Conservation (phyloP, 1,140 invertebrate species). For the Chironomus striatipennis region DNA sequence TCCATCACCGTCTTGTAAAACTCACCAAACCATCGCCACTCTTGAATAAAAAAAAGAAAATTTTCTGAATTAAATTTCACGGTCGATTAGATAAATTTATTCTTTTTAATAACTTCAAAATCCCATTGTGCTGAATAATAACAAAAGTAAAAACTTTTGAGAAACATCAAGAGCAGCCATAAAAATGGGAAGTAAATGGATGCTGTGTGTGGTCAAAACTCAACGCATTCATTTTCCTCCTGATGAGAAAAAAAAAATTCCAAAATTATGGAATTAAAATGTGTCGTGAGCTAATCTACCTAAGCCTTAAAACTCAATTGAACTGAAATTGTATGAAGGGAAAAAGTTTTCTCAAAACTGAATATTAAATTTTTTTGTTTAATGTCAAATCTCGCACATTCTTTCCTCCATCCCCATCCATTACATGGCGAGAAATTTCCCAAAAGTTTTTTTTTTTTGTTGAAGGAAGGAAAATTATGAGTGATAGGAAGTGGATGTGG, state of each 20-base stretch:
- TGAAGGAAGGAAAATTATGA: background rate
- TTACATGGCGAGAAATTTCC: background rate
- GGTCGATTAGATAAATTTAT: slow-evolving; percentile 22
- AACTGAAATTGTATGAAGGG: background rate
- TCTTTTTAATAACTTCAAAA: background rate
- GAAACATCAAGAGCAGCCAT: too few species aligned
- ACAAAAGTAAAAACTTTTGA: too few species aligned
- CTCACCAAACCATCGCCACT: background rate
- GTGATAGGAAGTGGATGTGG: background rate
- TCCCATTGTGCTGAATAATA: background rate
- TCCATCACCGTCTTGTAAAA: too few species aligned
- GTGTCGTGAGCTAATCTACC: background rate
- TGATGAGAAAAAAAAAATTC: too few species aligned
- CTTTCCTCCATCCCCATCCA: background rate
- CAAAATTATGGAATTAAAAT: too few species aligned
- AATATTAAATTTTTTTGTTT: slow-evolving; percentile 22
- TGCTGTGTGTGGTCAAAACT: background rate
- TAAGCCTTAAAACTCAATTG: background rate
- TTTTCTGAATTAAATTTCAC: slow-evolving; percentile 2
- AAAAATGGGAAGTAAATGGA: too few species aligned
- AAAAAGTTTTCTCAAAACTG: slow-evolving; percentile 1
- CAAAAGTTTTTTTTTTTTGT: background rate
- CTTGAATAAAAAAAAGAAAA: background rate
- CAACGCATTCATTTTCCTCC: background rate
- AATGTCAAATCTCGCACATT: background rate